Evolutionary conservation across 1,140 invertebrate genomes (phyloP), one percentile per base, ranked within the genome.

Genomic region (Goniozus legneri): DNA sequence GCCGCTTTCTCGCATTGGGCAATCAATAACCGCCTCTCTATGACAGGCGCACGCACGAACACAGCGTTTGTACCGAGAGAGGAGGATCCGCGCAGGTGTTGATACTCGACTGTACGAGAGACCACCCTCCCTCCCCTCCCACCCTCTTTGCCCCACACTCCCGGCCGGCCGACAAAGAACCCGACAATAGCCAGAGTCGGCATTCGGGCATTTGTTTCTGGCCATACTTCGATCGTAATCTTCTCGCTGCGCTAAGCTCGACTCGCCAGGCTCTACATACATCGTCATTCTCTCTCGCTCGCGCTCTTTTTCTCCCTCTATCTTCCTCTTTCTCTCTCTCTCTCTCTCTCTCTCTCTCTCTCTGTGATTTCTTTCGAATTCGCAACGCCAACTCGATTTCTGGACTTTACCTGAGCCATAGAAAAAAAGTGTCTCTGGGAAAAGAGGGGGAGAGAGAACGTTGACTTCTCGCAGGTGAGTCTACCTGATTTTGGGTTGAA

Each of bases 141-240:
- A n/a, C n/a, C n/a, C n/a, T n/a, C n/a, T n/a, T n/a, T n/a, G n/a
- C n/a, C n/a, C n/a, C n/a, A n/a, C n/a, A 47, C 51, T 52, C 50
- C 34, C 18, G 8, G 19, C n/a, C n/a, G 50, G 60, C 73, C 73
- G 71, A 74, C 73, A 75, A 75, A 74, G 71, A 58, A 42, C 44
- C 48, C 58, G 62, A 47, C 65, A 57, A 61, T 62, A 58, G 56
- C 54, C 57, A n/a, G 63, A 67, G 60, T 60, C 67, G n/a, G 67
- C 62, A 69, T 69, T 71, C 59, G 64, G n/a, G 67, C 69, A 74
- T 74, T 75, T 73, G 69, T 75, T 75, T 68, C 64, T 61, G 54
- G 56, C 52, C 65, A 72, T 73, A 69, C 67, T 71, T 65, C 64
- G 72, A 75, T 75, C 63, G 67, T 64, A 71, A 75, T 75, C 70